Base-by-base conservation (phyloP, 2,113 vertebrate species). In the Zosterops hypoxanthus region DNA sequence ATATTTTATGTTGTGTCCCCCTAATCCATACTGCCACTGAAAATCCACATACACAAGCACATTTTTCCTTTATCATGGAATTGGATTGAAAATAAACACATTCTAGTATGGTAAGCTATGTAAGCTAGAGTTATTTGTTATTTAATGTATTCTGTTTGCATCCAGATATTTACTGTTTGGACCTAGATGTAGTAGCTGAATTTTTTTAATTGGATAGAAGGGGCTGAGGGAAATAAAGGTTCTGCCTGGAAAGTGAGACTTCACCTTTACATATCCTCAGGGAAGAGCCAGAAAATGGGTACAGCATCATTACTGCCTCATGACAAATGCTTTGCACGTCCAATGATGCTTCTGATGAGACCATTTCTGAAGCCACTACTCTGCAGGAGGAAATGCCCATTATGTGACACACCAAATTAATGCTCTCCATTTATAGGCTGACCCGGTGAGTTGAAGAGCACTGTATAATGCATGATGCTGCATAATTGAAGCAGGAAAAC, bases 401-500 rank as follows among this genome's bases (percentile, higher is more conserved):
- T 91, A 73, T 20, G 53, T 88, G 84, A 65, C 87, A 85, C 42
- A 15, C 33, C 0, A 0, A 90, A 95, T 95, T 95, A 92, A 95
- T 95, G 87, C 66, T 92, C 64, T 70, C 39, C 91, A 63, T 77
- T 91, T 92, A 82, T 17, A 87, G 73, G 55, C 78, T 95, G 93
- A 95, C 84, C 82, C 46, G 22, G 10, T 47, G 57, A 50, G 34
- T 65, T 34, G 42, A 65, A 41, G 57, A 92, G 29, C 33, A 28
- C n/a, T 96, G 75, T 92, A 95, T 94, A 95, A 94, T 94, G 90
- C 87, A 95, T 90, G 84, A 92, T 80, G 39, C 61, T 92, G 87
- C 89, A 80, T 92, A 95, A 92, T 29, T 91, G 60, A 95, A 92
- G 34, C 39, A 47, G 79, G 55, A 92, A 95, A 82, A 59, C 73